phyloP scores from a whole-genome alignment of 2,888 invertebrate species.

The Sarcophaga subvicina region DNA sequence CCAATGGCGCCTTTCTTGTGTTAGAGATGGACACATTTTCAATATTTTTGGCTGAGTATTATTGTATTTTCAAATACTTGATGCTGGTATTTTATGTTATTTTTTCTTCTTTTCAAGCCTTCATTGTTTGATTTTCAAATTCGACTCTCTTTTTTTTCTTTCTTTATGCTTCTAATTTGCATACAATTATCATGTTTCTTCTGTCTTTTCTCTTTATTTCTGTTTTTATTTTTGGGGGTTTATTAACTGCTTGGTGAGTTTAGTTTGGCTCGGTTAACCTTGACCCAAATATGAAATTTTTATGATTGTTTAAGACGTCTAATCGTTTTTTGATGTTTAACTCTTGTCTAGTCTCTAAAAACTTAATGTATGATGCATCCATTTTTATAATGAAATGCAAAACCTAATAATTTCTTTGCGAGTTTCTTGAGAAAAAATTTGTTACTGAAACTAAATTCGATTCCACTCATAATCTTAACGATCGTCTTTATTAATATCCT shows the following conservation, averaged over 20 bases:
- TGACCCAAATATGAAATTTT: constrained; percentile 50
- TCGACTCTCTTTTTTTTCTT: background rate
- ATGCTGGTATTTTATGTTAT: background rate
- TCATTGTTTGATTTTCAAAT: constrained; percentile 8
- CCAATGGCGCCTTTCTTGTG: constrained; percentile 23
- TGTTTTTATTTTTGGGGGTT: too few species aligned
- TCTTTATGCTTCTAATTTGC: constrained; percentile 11
- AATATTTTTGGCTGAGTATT: too few species aligned
- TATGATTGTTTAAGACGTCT: constrained; percentile 19
- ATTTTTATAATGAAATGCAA: too few species aligned
- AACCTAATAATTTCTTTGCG: too few species aligned
- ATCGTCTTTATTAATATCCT: too few species aligned
- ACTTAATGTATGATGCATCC: too few species aligned
- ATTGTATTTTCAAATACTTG: too few species aligned
- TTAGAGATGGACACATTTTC: too few species aligned
- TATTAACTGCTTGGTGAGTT: constrained; percentile 3
- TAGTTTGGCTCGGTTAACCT: constrained; percentile 29
- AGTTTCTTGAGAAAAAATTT: too few species aligned
- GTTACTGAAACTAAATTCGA: too few species aligned
- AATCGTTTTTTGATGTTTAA: background rate
- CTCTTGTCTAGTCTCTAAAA: too few species aligned
- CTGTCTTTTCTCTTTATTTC: background rate
- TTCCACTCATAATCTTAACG: too few species aligned
- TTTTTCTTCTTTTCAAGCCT: background rate
- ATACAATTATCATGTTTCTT: constrained; percentile 42